Base-by-base conservation (phyloP, 1,140 invertebrate genomes). In the Bombus breviceps region DNA sequence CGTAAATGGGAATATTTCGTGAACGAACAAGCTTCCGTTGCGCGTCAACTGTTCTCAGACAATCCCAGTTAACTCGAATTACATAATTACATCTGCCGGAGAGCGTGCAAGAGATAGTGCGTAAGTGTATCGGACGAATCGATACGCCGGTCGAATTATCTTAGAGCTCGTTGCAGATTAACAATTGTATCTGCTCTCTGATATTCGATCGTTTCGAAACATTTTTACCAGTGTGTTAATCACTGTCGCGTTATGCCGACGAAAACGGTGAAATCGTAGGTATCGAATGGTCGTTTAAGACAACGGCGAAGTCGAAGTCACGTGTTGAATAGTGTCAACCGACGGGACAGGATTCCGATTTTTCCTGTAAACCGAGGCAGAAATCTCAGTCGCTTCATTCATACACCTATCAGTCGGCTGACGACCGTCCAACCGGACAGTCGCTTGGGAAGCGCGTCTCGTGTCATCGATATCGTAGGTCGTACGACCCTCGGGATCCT, bases 401-500 rank as follows among this genome's bases (percentile, higher is more conserved):
- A 92, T 92, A 88, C 86, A 95, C 93, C 93, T 94, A 95, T 95
- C 94, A 95, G 94, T 95, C 92, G 93, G 91, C 90, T 94, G 91
- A 92, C 94, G 93, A 94, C 93, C 92, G 93, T 94, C 92, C 91
- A 72, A 86, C 91, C 92, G 94, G 91, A 91, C 93, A 94, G 94
- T 94, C 90, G 91, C 89, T 82, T 90, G 89, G 85, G 89, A 85
- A 73, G 83, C 90, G 87, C 90, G 87, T 69, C 77, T 43, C 82
- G 84, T 43, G 47, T 79, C 34, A 39, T 13, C 28, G 37, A 66
- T 41, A n/a, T 71, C 59, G 83, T 80, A 85, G 73, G 86, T 89
- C 83, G 34, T 59, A 73, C 78, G 64, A 83, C 43, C 66, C 64
- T 25, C 71, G 64, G 59, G 57, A 57, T 41, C 39, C 77, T 39